Conservation (phyloP, 2,113 vertebrate species). For the Gymnobelideus leadbeateri region DNA sequence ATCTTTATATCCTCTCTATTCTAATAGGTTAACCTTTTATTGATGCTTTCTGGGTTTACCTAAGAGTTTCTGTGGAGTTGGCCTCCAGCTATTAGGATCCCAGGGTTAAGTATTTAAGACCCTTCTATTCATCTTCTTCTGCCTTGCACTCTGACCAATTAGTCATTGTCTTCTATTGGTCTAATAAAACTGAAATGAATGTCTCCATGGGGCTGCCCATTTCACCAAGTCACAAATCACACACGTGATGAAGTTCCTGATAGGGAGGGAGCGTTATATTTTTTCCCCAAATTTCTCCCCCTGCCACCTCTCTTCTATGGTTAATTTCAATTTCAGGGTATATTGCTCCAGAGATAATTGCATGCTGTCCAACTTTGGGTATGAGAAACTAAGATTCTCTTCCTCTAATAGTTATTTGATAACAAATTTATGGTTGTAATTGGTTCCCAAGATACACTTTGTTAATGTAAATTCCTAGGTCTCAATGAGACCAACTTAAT, state of each 20-base stretch:
- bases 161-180: background rate
- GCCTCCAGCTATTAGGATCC: background rate
- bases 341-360: conserved; percentile 6
- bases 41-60: background rate
- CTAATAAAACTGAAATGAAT: background rate
- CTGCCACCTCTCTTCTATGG: background rate
- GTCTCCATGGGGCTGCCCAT: fast-evolving
- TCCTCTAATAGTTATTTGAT: conserved; percentile 14
- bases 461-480: conserved; percentile 39
- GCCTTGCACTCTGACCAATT: too few species aligned
- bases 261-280: background rate
- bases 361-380: background rate
- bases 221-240: background rate
- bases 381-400: conserved; percentile 40
- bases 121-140: background rate
- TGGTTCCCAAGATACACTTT: conserved; percentile 2
- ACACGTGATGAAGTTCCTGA: background rate
- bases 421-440: conserved; percentile 15
- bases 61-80: background rate
- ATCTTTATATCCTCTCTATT: background rate
- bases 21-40: background rate
- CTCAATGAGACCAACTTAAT: conserved; percentile 3
- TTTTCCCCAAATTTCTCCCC: background rate
- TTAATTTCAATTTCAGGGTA: conserved; percentile 41
- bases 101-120: background rate